Base-by-base conservation (phyloP, 2,797 vertebrate genomes). In the Lophotriccus pileatus region DNA sequence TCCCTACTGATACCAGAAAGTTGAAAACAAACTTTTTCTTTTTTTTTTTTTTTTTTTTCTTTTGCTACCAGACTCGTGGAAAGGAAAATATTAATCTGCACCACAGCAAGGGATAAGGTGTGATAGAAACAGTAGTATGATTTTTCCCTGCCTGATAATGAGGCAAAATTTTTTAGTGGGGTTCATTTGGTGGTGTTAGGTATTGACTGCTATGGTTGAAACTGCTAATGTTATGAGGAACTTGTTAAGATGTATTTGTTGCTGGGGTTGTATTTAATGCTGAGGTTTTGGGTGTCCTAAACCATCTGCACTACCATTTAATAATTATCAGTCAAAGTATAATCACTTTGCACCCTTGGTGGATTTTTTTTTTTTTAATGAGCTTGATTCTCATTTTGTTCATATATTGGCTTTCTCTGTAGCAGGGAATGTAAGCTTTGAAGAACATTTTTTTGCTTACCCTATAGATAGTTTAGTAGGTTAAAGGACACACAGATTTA, bases 1-100 rank as follows among this genome's bases (percentile, higher is more conserved):
- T 97, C 97, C 95, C 96, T 91, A 39, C 75, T 93, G 96, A 96
- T 94, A 96, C 46, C 91, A 95, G 91, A 95, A 85, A 91, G 60
- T 63, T 70, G 80, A 97, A 96, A 97, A 92, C 93, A 96, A 93
- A 84, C 59, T 81, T 93, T 87, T 86, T 69, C 4, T 72, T 39
- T 44, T 34, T 30, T 37, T 28, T 39, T 39, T 14, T 39, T 39
- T 39, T 39, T 39, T 39, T 39, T 1, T 59, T 62, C 74, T 67
- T 50, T 44, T 1, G 30, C 8, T 85, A 10, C 27, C 63, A 22
- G 37, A 69, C 32, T 53, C 30, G 39, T 72, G 74, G 73, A 94
- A 89, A 73, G 39, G 59, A 84, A 93, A 94, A 82, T 86, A 73
- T 80, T 82, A 44, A 43, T 92, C 36, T 93, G 17, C 7, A 19